Base-by-base conservation (phyloP, 2,888 invertebrate genomes). In the Meloe dianella region DNA sequence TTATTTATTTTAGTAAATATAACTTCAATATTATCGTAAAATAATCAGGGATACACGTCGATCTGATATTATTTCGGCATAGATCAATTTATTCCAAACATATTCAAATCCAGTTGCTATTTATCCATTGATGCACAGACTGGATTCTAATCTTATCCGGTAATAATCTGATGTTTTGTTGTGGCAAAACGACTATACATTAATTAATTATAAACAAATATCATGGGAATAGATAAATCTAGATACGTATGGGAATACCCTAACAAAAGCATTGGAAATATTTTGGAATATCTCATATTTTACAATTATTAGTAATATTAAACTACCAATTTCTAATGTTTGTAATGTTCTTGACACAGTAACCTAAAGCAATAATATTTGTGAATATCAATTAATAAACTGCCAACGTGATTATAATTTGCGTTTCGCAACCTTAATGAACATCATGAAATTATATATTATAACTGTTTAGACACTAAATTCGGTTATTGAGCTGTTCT, bases 111-210 rank as follows among this genome's bases (percentile, higher is more conserved):
- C 64, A 67, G 64, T 66, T 69, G 66, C 66, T 4, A 27, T 27
- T 69, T 66, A 62, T 69, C 54, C 62, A 30, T 27, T 54, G 69
- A 69, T 61, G 66, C 67, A 64, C 64, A 65, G 58, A 38, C 62
- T 20, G 57, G 64, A 51, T 59, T 32, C 65, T n/a, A 22, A 51
- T 68, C 71, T 72, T 72, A 71, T 74, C 71, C 74, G 67, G 66
- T 70, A 72, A 75, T 72, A 75, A 75, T 73, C 74, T 65, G 65
- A 68, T 64, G 60, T 20, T 65, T 60, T 65, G 66, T 68, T 65
- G 74, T 71, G 71, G 65, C 72, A 71, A 76, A 41, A 74, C 73
- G 74, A 70, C 72, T 73, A 74, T 71, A 76, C 74, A 75, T 74
- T 74, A 74, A 74, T 74, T 74, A 76, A 76, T 77, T 77, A 75